Conservation (phyloP, 2,888 invertebrate species). For the Abrostola triplasia region DNA sequence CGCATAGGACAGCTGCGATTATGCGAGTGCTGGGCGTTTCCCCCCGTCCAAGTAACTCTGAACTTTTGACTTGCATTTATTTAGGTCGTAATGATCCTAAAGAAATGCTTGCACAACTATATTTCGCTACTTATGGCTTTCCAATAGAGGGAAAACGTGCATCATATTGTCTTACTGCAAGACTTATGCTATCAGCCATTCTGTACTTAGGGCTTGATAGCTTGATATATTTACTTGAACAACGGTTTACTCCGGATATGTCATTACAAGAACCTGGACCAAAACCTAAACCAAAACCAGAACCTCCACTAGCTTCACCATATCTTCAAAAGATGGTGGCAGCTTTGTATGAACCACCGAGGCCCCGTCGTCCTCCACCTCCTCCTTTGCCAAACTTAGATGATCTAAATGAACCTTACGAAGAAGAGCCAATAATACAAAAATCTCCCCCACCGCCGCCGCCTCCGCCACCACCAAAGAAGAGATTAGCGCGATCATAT, state of each 20-base stretch:
- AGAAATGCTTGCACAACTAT: conserved; percentile 78
- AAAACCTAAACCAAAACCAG: conserved; percentile 64
- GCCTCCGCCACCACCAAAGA: conserved; percentile 78
- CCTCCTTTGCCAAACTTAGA: conserved; percentile 77
- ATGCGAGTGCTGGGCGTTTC: conserved; percentile 72
- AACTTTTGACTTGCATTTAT: conserved; percentile 75
- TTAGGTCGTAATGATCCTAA: conserved; percentile 75
- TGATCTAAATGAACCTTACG: conserved; percentile 74
- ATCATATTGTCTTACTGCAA: conserved; percentile 73
- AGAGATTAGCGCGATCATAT: conserved; percentile 66
- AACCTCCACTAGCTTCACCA: conserved; percentile 68
- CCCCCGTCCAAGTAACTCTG: conserved; percentile 67
- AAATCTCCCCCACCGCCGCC: conserved; percentile 73
- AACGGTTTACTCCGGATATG: conserved; percentile 70
- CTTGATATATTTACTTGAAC: conserved; percentile 66
- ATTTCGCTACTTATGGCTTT: conserved; percentile 68
- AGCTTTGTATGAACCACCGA: conserved; percentile 65
- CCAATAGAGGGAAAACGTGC: conserved; percentile 69
- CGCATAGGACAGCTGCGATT: conserved; percentile 64
- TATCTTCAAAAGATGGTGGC: conserved; percentile 76
- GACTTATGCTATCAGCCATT: conserved; percentile 76
- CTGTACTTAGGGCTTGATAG: conserved; percentile 76
- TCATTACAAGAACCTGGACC: conserved; percentile 37
- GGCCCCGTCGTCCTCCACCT: conserved; percentile 60
- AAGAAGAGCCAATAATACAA: conserved; percentile 67